Evolutionary conservation across 2,797 vertebrate species (phyloP).

Genomic region (Alexandromys oeconomus): DNA sequence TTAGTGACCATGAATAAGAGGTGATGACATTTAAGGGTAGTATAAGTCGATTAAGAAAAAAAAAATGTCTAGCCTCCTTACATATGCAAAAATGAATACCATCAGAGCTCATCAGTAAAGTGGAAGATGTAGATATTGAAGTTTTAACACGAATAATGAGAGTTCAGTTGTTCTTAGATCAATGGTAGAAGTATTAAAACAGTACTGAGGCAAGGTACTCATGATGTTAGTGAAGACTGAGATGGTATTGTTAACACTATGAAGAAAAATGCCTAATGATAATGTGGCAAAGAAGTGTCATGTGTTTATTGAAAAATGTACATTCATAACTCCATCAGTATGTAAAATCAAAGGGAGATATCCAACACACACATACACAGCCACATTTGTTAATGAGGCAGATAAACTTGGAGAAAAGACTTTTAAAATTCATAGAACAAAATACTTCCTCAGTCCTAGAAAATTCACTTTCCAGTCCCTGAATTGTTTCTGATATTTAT

Average conservation of each 20-base stretch:
- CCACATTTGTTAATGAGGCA: neutral
- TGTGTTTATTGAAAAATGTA: neutral
- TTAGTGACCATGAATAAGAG: neutral
- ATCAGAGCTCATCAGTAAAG: neutral
- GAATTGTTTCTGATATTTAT: neutral
- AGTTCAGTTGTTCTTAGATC: neutral
- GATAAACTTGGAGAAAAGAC: neutral
- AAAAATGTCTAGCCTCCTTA: neutral
- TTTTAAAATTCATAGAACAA: neutral
- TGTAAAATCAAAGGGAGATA: neutral
- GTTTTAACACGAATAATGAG: constrained; percentile 12
- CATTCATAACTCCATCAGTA: neutral
- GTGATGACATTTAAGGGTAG: neutral
- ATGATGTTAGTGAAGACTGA: neutral
- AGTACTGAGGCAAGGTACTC: neutral
- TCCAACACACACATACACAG: neutral
- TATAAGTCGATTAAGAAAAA: neutral
- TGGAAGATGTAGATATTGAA: neutral
- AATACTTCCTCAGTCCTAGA: neutral
- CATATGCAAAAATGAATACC: neutral
- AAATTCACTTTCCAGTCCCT: neutral
- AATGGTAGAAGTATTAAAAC: neutral
- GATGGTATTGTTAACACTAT: neutral
- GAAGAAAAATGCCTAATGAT: neutral
- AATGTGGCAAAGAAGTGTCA: neutral